Base-by-base conservation (phyloP, 2,113 vertebrate species). In the Syrrhaptes paradoxus region DNA sequence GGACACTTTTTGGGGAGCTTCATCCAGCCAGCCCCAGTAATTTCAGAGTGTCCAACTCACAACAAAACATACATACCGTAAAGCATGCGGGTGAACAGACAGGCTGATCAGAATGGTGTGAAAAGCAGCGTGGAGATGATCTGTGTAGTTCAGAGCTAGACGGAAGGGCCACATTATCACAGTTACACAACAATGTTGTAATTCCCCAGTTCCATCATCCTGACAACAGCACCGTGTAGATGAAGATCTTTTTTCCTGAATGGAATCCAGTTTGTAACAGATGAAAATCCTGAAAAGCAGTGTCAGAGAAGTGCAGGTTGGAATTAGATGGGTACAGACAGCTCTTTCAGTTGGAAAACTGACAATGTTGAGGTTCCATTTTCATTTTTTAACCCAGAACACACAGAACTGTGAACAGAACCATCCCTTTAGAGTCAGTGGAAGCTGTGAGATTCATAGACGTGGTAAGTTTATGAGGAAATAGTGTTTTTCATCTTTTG, bases 381-480 rank as follows among this genome's bases (percentile, higher is more conserved):
- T 93, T 52, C 36, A 43, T 67, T 82, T 93, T 61, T 95, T 62
- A 89, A 84, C 12, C 29, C 48, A 28, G 58, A 75, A 63, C 70
- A 72, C 43, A 52, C n/a, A 68, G 58, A 65, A 57, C 25, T 72
- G 41, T 68, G 52, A 89, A 68, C 34, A 78, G 68, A 84, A 67
- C 13, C 28, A 48, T 63, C 51, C 13, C 34, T 66, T 93, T 34
- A 28, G n/a, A 61, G 38, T 9, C 61, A 31, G 15, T 78, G 65
- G 38, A 66, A 89, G 72, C n/a, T 1, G 9, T 17, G 34, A 55
- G 25, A 61, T 72, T 78, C 70, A 28, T 8, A 16, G n/a, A 22
- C 34, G 17, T 11, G 18, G 0, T 6, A 52, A 29, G 28, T 34
- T 65, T 18, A 55, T 32, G 73, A 73, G 20, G 48, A 59, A 85